Conservation (phyloP, 2,113 vertebrate genomes). For the Zapornia atra region DNA sequence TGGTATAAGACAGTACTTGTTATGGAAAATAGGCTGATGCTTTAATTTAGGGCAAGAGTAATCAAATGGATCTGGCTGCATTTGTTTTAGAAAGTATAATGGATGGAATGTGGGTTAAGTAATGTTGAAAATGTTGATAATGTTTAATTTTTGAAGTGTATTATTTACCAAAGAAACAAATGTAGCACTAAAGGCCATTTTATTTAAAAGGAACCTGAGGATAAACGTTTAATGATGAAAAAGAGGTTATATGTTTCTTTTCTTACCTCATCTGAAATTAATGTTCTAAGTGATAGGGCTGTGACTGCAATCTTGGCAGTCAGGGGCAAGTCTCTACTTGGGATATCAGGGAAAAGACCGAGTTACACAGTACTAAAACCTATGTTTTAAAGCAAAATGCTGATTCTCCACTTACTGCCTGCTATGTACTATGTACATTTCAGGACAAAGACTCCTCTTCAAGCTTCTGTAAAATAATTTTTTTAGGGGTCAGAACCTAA, state of each 20-base stretch:
- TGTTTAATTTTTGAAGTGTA: not conserved
- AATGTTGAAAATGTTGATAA: not conserved
- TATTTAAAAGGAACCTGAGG: not conserved
- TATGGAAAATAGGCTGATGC: conserved; percentile 1
- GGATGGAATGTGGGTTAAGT: not conserved
- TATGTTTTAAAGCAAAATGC: not conserved
- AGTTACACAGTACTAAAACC: not conserved
- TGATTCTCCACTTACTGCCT: not conserved
- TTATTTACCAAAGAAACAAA: conserved; percentile 4
- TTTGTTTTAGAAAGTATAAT: not conserved
- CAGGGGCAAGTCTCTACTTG: not conserved
- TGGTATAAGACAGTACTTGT: not conserved
- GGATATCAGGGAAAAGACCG: not conserved
- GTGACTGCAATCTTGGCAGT: not conserved
- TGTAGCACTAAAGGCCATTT: not conserved
- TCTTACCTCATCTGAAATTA: conserved; percentile 3
- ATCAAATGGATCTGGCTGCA: conserved; percentile 21
- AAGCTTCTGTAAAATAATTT: not conserved
- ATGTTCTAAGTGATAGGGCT: not conserved
- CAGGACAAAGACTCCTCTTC: not conserved
- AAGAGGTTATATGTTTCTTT: conserved; percentile 1
- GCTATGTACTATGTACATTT: not conserved
- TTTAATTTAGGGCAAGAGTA: conserved; percentile 43
- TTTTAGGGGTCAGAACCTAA: not conserved
- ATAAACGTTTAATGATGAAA: conserved; percentile 6